These are phyloP conservation scores for Spondyliosoma cantharus DNA, from an alignment of 2,797 vertebrate species.

Conservation along the genomic window DNA sequence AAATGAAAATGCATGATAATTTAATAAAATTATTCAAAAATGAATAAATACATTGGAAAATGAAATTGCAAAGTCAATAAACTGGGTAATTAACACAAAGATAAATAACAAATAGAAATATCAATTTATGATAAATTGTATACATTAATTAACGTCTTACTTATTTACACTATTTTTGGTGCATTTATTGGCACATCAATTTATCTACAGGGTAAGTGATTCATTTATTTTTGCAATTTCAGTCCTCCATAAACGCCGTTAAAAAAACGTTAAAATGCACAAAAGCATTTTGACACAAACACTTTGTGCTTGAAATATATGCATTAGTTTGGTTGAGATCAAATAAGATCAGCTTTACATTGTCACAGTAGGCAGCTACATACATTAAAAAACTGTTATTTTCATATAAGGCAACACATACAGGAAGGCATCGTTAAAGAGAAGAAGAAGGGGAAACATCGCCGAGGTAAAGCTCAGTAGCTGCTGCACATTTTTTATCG, in stretches of 20 bases:
- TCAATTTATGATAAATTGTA: no score
- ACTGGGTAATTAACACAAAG: no score
- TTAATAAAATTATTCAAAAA: no score
- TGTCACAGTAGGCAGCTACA: not conserved
- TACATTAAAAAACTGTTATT: conserved; percentile 9
- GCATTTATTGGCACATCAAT: no score
- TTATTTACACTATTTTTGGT: no score
- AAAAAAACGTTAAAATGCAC: conserved; percentile 1
- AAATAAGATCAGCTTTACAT: not conserved
- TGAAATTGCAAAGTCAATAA: no score
- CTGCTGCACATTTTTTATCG: conserved; percentile 29
- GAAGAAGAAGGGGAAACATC: not conserved
- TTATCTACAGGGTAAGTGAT: no score
- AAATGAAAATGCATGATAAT: no score
- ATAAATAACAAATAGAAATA: no score
- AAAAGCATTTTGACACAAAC: conserved; percentile 10
- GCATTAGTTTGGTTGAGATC: not conserved
- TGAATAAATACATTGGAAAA: no score
- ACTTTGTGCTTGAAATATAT: not conserved
- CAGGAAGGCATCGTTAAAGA: not conserved
- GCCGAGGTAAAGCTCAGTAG: not conserved
- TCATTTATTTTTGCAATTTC: no score
- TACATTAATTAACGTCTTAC: no score
- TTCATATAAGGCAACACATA: not conserved
- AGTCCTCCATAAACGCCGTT: not conserved